A percentile compares a stretch with the other conserved stretches of the same genome.
Evolutionary conservation across 2,113 vertebrate species (phyloP).

Genomic region (Puma concolor): DNA sequence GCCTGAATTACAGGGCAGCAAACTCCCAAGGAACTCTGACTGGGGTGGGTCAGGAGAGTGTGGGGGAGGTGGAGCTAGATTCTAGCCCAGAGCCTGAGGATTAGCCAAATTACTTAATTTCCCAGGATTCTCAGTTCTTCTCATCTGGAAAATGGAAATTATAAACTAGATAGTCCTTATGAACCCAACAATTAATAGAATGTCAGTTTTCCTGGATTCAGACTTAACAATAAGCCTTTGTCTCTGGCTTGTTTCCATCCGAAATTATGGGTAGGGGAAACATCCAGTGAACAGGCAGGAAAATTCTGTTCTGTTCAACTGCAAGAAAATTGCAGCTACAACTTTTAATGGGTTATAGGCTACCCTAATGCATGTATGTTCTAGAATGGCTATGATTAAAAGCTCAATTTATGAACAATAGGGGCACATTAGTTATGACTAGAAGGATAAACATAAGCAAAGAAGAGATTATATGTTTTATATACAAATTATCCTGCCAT

Average conservation of each 20-base stretch:
- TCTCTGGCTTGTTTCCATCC: neutral
- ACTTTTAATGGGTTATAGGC: slow-evolving; percentile 55
- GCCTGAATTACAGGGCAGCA: neutral
- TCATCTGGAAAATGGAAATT: neutral
- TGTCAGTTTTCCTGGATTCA: neutral
- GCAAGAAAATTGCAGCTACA: slow-evolving; percentile 55
- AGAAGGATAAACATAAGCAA: slow-evolving; percentile 73
- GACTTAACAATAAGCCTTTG: neutral
- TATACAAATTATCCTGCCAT: slow-evolving; percentile 77
- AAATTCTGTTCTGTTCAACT: neutral
- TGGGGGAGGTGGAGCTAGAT: neutral
- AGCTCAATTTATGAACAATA: slow-evolving; percentile 74
- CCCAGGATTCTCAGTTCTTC: neutral
- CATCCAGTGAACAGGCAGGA: neutral
- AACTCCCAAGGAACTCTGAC: neutral
- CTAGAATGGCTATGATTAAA: slow-evolving; percentile 79
- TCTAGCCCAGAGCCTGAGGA: neutral
- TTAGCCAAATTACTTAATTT: neutral
- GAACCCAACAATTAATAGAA: neutral
- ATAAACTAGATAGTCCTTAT: neutral
- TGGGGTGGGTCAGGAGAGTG: fast-evolving
- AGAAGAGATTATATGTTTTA: slow-evolving; percentile 74
- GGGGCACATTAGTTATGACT: slow-evolving; percentile 78
- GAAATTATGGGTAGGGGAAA: neutral
- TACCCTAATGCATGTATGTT: slow-evolving; percentile 66